These are phyloP conservation scores for Notechis scutatus DNA, from an alignment of 2,113 vertebrate genomes.

Conservation along the genomic window DNA sequence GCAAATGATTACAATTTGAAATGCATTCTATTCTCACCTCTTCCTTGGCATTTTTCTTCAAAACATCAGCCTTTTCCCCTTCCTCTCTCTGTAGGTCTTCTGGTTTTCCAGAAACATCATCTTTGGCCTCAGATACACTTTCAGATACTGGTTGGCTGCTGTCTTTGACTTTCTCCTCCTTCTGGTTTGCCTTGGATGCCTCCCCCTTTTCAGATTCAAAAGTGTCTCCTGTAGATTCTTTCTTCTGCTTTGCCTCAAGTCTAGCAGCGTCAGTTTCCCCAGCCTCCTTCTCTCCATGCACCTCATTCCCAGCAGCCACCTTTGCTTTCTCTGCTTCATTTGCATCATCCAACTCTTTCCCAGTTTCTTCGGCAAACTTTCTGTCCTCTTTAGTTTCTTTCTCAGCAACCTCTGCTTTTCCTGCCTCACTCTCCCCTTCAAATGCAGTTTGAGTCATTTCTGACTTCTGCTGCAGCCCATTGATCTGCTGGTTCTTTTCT, in stretches of 20 bases:
- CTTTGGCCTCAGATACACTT: not conserved
- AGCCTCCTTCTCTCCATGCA: not conserved
- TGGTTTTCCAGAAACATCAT: not conserved
- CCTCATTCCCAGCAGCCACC: not conserved
- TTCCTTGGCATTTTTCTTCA: not conserved
- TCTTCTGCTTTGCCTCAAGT: not conserved
- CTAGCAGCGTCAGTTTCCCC: not conserved
- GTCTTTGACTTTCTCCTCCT: not conserved
- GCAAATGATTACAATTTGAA: not conserved
- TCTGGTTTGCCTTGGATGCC: not conserved
- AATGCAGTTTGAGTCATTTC: not conserved
- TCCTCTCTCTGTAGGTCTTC: not conserved
- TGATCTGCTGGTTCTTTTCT: not conserved
- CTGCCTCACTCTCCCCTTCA: not conserved
- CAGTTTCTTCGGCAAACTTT: not conserved
- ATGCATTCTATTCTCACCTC: not conserved
- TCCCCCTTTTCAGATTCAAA: not conserved
- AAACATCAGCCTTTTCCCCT: not conserved
- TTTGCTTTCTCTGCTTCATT: not conserved
- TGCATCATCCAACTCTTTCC: not conserved
- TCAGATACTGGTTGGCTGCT: not conserved
- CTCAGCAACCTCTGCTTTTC: not conserved
- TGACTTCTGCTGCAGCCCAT: not conserved
- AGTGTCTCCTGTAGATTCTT: not conserved
- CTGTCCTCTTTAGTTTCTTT: not conserved